Evolutionary conservation across 2,888 invertebrate genomes (phyloP).

Genomic region (Anagyrus pseudococci): DNA sequence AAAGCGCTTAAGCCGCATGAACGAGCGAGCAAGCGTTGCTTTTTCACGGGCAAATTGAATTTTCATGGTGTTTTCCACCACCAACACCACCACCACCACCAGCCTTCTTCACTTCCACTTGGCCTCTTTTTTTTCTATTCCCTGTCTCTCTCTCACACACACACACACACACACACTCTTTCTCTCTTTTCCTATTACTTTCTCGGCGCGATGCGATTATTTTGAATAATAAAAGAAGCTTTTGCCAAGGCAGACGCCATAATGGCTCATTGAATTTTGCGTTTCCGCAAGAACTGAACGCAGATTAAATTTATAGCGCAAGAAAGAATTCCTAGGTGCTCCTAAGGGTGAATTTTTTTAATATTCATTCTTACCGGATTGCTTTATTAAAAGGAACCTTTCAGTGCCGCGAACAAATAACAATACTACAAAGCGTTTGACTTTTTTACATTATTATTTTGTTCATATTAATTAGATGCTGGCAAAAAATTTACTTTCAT

Average conservation of each 20-base stretch:
- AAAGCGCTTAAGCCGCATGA: constrained; percentile 8
- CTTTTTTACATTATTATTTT: too few species aligned
- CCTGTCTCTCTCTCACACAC: constrained; percentile 6
- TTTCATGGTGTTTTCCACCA: constrained; percentile 21
- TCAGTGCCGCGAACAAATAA: too few species aligned
- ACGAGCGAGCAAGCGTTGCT: constrained; percentile 10
- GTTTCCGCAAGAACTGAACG: neutral
- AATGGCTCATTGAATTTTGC: constrained; percentile 4
- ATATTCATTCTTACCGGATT: too few species aligned
- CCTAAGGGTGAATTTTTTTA: too few species aligned
- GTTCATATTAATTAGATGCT: too few species aligned
- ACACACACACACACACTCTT: too few species aligned
- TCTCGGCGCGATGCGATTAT: constrained; percentile 19
- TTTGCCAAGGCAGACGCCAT: neutral
- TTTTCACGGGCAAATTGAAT: constrained; percentile 26
- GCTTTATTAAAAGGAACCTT: too few species aligned
- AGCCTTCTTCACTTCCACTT: too few species aligned
- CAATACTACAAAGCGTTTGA: too few species aligned
- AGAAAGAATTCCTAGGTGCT: too few species aligned
- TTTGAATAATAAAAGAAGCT: constrained; percentile 22
- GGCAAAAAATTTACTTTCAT: too few species aligned
- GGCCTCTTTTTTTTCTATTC: neutral
- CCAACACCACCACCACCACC: neutral
- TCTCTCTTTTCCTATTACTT: constrained; percentile 2
- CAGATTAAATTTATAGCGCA: too few species aligned